Evolutionary conservation across 2,797 vertebrate genomes (phyloP), one percentile per base, ranked within the genome.

Genomic region (Pseudochirops corinnae): DNA sequence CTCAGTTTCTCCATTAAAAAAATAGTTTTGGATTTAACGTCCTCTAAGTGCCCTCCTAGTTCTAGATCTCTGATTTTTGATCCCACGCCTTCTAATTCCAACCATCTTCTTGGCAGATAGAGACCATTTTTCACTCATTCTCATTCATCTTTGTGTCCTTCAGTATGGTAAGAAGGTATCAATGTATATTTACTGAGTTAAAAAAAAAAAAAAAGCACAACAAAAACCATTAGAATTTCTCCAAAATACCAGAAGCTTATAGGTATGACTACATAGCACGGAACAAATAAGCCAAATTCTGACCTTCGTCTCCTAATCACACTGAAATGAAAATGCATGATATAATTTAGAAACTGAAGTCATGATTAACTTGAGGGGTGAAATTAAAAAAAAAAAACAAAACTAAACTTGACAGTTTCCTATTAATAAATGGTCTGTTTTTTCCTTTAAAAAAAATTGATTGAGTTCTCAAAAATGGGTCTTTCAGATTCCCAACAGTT

Each of bases 391-490:
- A 91, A 11, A 93, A 98, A 90, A 56, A 4, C 18, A 90, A 93
- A 94, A 2, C 0, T 93, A 55, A 92, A 39, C 50, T 3, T 14
- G 94, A 92, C 90, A 4, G 9, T 31, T 93, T 96, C 0, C 53
- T 94, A 92, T 92, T 97, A 50, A 57, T 95, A 26, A 46, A 82
- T 26, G 7, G 18, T 24, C 21, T 46, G 9, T 4, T 62, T 14
- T 39, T 21, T n/a, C 21, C 7, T 74, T 39, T 74, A 14, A n/a
- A 52, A 29, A 29, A 90, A 29, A 24, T 96, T 53, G 46, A 39
- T 87, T 93, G 56, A 50, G 29, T 97, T 96, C 96, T 91, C 93
- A 96, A 95, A 58, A 91, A 92, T 90, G 90, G 74, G 26, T 91
- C 87, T 91, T 87, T 94, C 92, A 93, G 91, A 94, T 94, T 82